phyloP scores from a whole-genome alignment of 2,888 invertebrate species.

The Nymphalis urticae region DNA sequence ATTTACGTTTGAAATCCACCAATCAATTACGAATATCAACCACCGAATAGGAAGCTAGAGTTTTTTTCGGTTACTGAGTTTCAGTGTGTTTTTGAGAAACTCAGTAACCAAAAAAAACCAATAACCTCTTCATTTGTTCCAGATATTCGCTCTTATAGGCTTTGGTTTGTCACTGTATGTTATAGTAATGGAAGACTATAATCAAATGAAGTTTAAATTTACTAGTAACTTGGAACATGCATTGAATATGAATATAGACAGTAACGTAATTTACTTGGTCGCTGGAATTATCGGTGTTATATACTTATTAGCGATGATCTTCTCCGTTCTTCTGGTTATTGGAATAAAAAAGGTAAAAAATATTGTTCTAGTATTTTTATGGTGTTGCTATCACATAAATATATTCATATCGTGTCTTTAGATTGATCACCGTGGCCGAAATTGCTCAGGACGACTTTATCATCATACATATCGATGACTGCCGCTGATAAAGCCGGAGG shows the following conservation, averaged over 20 bases:
- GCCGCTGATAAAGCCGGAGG: no score
- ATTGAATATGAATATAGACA: slow-evolving; percentile 12
- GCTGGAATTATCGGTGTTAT: slow-evolving; percentile 16
- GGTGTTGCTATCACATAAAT: not conserved
- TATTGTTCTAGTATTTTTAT: not conserved
- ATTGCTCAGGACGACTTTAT: no score
- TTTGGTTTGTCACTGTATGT: not conserved
- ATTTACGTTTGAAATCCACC: no score
- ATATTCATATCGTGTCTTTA: not conserved
- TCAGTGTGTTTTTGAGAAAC: no score
- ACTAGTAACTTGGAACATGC: slow-evolving; percentile 1
- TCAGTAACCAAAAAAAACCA: not conserved
- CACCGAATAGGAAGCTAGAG: no score
- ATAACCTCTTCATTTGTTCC: not conserved
- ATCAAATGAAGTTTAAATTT: not conserved
- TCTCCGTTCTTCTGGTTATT: slow-evolving; percentile 19
- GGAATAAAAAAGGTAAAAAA: slow-evolving; percentile 20
- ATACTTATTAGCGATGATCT: slow-evolving; percentile 3
- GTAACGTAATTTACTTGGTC: not conserved
- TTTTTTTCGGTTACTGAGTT: no score
- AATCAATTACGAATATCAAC: no score
- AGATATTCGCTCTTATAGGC: not conserved
- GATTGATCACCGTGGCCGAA: no score
- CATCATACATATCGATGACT: no score
- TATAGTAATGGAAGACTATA: slow-evolving; percentile 11